These are phyloP conservation scores for Oikopleura albicans DNA, from an alignment of 23 tunicate genomes.

Conservation along the genomic window DNA sequence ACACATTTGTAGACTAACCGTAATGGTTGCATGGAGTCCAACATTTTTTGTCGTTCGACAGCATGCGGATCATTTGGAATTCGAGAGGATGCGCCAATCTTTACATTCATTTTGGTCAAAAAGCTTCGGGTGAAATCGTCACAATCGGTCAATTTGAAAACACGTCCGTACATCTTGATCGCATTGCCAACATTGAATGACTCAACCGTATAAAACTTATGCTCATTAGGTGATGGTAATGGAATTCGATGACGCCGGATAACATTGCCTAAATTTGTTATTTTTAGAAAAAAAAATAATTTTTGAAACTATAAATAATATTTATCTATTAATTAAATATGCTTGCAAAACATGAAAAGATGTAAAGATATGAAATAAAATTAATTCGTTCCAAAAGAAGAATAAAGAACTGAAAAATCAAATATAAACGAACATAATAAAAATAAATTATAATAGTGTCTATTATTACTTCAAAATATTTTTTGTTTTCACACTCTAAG, in stretches of 20 bases:
- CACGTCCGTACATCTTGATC: slow-evolving; percentile 71
- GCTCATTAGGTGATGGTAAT: slow-evolving; percentile 50
- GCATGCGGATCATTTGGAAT: slow-evolving; percentile 31
- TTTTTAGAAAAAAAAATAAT: too few relatives aligned
- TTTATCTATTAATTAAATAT: too few relatives aligned
- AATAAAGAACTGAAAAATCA: too few relatives aligned
- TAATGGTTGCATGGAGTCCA: neutral
- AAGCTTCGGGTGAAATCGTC: slow-evolving; percentile 81
- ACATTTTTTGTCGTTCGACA: neutral
- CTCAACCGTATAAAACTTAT: slow-evolving; percentile 58
- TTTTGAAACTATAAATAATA: too few relatives aligned
- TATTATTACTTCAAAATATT: too few relatives aligned
- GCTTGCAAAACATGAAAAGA: too few relatives aligned
- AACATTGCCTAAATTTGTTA: slow-evolving; percentile 21
- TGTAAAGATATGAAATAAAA: too few relatives aligned
- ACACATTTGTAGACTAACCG: too few relatives aligned
- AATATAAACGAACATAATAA: too few relatives aligned
- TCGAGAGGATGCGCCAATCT: slow-evolving; percentile 28
- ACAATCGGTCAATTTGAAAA: slow-evolving; percentile 61
- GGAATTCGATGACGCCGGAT: slow-evolving; percentile 86
- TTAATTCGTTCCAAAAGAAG: too few relatives aligned
- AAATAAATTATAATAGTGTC: too few relatives aligned
- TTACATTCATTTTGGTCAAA: slow-evolving; percentile 50
- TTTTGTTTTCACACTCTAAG: too few relatives aligned
- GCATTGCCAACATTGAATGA: slow-evolving; percentile 90